These are phyloP conservation scores for Platycheirus rosarum DNA, from an alignment of 2,888 invertebrate genomes.

Conservation along the genomic window DNA sequence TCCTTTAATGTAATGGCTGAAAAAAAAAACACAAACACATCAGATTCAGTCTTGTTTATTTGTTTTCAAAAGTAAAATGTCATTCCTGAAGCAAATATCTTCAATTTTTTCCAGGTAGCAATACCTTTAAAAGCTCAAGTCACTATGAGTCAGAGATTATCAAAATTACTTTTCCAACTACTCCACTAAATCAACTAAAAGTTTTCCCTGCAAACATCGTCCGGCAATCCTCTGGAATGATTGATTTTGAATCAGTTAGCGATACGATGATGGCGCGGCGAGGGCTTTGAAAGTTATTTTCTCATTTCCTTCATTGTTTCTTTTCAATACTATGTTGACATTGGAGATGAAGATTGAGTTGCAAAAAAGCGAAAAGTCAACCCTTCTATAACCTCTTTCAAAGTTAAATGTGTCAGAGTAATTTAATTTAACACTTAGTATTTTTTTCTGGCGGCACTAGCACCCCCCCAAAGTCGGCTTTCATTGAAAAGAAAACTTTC, in stretches of 20 bases:
- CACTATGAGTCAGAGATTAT: too few relatives aligned
- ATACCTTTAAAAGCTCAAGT: too few relatives aligned
- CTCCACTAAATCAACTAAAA: constrained; percentile 28
- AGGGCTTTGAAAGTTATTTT: constrained; percentile 4
- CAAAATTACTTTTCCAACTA: constrained; percentile 24
- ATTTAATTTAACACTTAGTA: constrained; percentile 32
- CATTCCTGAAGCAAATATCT: too few relatives aligned
- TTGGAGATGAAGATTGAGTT: constrained; percentile 27
- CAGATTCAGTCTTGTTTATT: too few relatives aligned
- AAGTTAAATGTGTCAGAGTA: constrained; percentile 19
- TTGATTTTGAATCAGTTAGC: background rate
- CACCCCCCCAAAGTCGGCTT: background rate
- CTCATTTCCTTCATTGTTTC: background rate
- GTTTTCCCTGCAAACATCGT: constrained; percentile 3
- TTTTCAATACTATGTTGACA: constrained; percentile 3
- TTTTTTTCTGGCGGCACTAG: background rate
- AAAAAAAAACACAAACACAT: too few relatives aligned
- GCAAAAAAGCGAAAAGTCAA: background rate
- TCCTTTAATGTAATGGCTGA: too few relatives aligned
- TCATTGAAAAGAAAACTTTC: constrained; percentile 5
- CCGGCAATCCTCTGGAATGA: too few relatives aligned
- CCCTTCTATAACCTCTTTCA: background rate
- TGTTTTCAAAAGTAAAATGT: too few relatives aligned
- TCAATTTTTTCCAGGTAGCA: too few relatives aligned
- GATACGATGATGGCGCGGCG: background rate